Base-by-base conservation (phyloP, 2,113 vertebrate species). In the Neogobius melanostomus region DNA sequence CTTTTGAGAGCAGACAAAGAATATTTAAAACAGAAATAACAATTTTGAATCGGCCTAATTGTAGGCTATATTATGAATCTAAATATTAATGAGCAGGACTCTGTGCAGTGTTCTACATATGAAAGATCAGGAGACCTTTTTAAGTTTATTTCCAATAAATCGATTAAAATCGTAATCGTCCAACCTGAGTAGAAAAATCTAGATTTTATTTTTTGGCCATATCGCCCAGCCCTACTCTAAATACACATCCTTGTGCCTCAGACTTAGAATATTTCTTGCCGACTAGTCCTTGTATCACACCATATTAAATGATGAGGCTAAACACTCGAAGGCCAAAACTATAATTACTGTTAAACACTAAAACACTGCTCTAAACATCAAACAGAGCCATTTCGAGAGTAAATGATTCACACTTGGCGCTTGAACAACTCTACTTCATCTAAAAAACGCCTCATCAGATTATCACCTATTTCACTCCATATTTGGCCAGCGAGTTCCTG, bases 381-480 rank as follows among this genome's bases (percentile, higher is more conserved):
- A 61, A 61, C 12, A 14, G 1, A 61, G 42, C 14, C 59, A 61
- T 61, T 61, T 45, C 15, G 53, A 28, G 59, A 61, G 59, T 61
- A 44, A 61, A 61, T 61, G 42, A 61, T 44, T 45, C 42, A 45
- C 44, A n/a, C 43, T 45, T 43, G 42, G 59, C 59, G 8, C n/a
- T 15, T 10, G 43, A 43, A 42, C 59, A 61, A 16, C 28, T 5
- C 14, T 14, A 61, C 59, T 44, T 61, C 42, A 61, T 61, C 42
- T 9, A 61, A 61, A 61, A 51, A 61, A 61, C 44, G 59, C 59
- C 15, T n/a, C 7, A 3, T 61, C 59, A 61, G 42, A 61, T 61
- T 61, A 61, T 61, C 59, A 61, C 59, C 59, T 61, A 44, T 61
- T 61, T 61, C 59, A 61, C 42, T 61, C 42, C 6, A 15, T 59